Evolutionary conservation across 2,113 vertebrate genomes (phyloP).

Genomic region (Siniperca knerii): DNA sequence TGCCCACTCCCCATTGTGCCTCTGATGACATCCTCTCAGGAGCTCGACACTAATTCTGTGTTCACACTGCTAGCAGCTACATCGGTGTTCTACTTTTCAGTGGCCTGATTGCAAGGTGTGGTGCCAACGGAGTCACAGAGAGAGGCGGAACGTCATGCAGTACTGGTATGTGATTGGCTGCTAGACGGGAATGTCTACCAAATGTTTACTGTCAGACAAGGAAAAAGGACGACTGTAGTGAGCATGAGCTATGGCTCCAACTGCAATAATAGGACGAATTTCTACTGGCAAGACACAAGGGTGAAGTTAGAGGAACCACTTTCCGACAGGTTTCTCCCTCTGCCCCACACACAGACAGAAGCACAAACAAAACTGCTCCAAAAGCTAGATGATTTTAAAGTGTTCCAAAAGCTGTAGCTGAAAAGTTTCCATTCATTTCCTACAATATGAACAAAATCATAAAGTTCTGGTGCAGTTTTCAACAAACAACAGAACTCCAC

Average conservation of each 20-base stretch:
- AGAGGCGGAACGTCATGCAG: constrained; percentile 7
- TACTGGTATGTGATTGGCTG: constrained; percentile 36
- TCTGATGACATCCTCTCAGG: constrained; percentile 52
- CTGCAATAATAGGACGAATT: neutral
- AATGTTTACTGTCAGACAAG: constrained; percentile 15
- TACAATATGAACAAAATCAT: neutral
- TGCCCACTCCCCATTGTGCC: constrained; percentile 61
- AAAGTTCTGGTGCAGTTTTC: neutral
- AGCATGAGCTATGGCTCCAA: neutral
- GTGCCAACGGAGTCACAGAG: constrained; percentile 38
- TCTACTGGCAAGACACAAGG: neutral
- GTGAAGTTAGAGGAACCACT: neutral
- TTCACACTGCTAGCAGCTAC: constrained; percentile 34
- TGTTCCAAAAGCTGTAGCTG: neutral
- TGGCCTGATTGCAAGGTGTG: constrained; percentile 57
- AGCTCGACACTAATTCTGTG: constrained; percentile 49
- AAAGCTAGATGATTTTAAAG: neutral
- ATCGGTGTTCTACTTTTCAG: constrained; percentile 56
- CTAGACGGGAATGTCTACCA: neutral
- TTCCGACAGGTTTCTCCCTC: neutral
- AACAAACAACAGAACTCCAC: too few species aligned
- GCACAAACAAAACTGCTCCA: neutral
- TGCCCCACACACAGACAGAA: neutral
- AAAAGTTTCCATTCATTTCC: neutral
- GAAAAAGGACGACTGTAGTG: neutral